Conservation (phyloP, 1,140 invertebrate genomes). For the Hyphantria cunea region DNA sequence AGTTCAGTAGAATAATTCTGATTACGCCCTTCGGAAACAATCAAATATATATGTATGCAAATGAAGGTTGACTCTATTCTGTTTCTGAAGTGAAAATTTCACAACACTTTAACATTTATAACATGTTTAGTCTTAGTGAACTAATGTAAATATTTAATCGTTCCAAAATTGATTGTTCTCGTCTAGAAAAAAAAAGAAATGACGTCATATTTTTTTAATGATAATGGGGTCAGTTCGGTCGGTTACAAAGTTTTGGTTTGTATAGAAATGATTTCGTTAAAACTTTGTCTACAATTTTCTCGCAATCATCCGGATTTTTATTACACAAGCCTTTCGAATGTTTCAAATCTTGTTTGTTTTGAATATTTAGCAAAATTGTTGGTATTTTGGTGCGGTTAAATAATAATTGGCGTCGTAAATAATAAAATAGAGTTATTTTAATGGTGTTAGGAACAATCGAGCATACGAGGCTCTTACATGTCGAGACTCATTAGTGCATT, state of each 20-base stretch:
- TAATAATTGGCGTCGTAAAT: not conserved
- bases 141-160: not conserved
- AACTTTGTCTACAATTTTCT: slow-evolving; percentile 36
- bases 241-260: slow-evolving; percentile 19
- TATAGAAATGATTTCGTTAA: slow-evolving; percentile 41
- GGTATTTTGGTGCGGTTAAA: no score
- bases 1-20: slow-evolving; percentile 1
- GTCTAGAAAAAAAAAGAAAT: not conserved
- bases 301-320: slow-evolving; percentile 27
- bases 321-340: slow-evolving; percentile 21
- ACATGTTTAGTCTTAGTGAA: no score
- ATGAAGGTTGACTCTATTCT: no score
- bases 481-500: no score
- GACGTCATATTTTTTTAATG: slow-evolving; percentile 4
- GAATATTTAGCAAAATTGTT: slow-evolving; percentile 2
- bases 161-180: not conserved
- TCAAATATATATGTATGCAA: slow-evolving; percentile 1
- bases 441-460: no score
- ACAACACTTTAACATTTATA: no score
- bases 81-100: no score
- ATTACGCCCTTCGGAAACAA: slow-evolving; percentile 9
- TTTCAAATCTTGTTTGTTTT: slow-evolving; percentile 6
- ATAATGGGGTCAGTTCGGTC: slow-evolving; percentile 11
- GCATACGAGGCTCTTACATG: no score
- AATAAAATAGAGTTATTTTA: not conserved